phyloP scores from a whole-genome alignment of 1,140 invertebrate species.

The Leptinotarsa texana region DNA sequence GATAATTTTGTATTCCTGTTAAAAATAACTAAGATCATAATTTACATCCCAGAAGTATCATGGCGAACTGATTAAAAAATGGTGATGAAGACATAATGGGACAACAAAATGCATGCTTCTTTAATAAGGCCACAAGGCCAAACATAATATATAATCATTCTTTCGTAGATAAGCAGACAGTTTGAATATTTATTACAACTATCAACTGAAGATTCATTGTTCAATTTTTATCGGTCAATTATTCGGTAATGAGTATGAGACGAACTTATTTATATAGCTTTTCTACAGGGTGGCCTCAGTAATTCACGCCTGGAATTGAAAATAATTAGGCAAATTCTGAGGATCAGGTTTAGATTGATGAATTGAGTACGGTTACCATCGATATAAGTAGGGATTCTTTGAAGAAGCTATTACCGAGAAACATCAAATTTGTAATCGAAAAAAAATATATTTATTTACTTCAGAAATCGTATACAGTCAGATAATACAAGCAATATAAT shows the following conservation, averaged over 20 bases:
- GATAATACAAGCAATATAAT: too few species aligned
- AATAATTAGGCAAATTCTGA: too few species aligned
- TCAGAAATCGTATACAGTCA: too few species aligned
- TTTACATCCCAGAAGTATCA: neutral
- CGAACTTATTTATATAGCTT: neutral
- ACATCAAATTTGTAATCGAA: too few species aligned
- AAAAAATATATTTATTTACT: too few species aligned
- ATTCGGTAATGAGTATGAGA: neutral
- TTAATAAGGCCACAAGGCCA: slow-evolving; percentile 5
- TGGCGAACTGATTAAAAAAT: neutral
- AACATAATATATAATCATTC: neutral
- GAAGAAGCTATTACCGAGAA: too few species aligned
- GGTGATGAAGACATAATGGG: neutral
- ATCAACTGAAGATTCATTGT: neutral
- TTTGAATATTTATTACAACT: neutral
- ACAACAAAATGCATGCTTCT: neutral
- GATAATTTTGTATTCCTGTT: neutral
- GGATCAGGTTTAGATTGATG: too few species aligned
- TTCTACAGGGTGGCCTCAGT: neutral
- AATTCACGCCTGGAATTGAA: too few species aligned
- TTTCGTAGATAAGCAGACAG: neutral
- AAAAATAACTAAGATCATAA: neutral
- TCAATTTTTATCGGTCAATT: neutral
- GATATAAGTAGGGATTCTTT: too few species aligned
- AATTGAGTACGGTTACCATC: too few species aligned